These are phyloP conservation scores for Latheticus oryzae DNA, from an alignment of 2,888 invertebrate species.

Conservation along the genomic window DNA sequence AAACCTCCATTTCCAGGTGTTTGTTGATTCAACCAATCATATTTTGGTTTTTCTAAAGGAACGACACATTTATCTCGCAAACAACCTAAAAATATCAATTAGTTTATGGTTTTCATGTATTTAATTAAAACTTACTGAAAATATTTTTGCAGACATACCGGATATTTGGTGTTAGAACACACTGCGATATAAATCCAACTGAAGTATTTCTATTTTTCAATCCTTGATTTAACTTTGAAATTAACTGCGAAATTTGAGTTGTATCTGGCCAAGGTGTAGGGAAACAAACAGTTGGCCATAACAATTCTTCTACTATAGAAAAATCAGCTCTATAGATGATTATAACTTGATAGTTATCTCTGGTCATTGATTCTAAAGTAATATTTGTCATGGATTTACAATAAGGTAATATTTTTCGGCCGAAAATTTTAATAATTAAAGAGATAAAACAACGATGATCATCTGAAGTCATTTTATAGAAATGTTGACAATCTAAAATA, in stretches of 20 bases:
- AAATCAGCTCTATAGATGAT: constrained; percentile 75
- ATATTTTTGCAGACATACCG: constrained; percentile 67
- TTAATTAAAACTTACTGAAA: constrained; percentile 45
- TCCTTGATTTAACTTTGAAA: constrained; percentile 71
- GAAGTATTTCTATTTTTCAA: constrained; percentile 69
- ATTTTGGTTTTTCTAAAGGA: constrained; percentile 57
- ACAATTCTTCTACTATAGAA: constrained; percentile 66
- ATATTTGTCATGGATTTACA: constrained; percentile 68
- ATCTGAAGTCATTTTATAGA: constrained; percentile 75
- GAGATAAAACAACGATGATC: constrained; percentile 76
- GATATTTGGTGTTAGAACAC: constrained; percentile 79
- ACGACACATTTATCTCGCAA: constrained; percentile 62
- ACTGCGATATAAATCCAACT: constrained; percentile 82
- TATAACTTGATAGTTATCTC: constrained; percentile 72
- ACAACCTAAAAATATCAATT: constrained; percentile 49
- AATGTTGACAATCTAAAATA: constrained; percentile 87
- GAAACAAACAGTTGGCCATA: constrained; percentile 78
- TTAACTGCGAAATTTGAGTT: constrained; percentile 69
- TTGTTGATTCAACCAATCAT: constrained; percentile 59
- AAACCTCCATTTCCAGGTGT: constrained; percentile 65
- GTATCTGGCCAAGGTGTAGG: constrained; percentile 88
- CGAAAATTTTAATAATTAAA: constrained; percentile 66
- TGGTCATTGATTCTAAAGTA: constrained; percentile 72
- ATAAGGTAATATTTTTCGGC: constrained; percentile 72
- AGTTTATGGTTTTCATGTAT: not conserved